Conservation (phyloP, 2,113 vertebrate genomes). For the Periophthalmus modestus region DNA sequence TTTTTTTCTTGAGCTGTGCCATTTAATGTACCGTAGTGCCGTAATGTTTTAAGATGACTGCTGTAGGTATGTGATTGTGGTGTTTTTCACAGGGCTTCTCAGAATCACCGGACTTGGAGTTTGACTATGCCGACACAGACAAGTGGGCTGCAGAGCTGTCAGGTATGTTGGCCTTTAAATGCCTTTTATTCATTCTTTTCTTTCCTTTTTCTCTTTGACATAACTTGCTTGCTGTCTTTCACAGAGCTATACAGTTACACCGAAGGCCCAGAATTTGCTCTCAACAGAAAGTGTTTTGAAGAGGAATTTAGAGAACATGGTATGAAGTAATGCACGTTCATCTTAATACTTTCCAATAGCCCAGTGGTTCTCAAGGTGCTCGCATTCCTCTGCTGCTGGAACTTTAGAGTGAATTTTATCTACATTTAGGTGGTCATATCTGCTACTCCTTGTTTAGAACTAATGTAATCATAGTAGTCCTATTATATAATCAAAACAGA, state of each 20-base stretch:
- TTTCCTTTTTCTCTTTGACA: neutral
- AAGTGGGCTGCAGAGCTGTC: slow-evolving; percentile 94
- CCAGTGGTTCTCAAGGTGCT: neutral
- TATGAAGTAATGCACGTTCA: slow-evolving; percentile 48
- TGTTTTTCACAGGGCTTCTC: slow-evolving; percentile 83
- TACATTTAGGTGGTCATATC: neutral
- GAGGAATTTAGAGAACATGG: slow-evolving; percentile 91
- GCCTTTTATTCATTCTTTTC: neutral
- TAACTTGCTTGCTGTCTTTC: slow-evolving; percentile 12
- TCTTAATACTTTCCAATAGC: neutral
- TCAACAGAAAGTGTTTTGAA: slow-evolving; percentile 96
- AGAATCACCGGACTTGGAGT: slow-evolving; percentile 93
- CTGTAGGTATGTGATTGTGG: neutral
- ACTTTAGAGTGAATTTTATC: neutral
- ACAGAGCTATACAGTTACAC: slow-evolving; percentile 98
- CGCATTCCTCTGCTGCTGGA: too few species aligned
- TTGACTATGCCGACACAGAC: slow-evolving; percentile 94
- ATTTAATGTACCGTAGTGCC: neutral
- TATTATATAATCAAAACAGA: too few species aligned
- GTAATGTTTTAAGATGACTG: neutral
- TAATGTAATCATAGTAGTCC: too few species aligned
- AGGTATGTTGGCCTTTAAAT: slow-evolving; percentile 72
- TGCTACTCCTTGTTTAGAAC: too few species aligned
- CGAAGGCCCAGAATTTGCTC: slow-evolving; percentile 91
- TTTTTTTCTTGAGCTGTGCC: neutral